Percentiles rank a stretch among this genome's conserved stretches.
Conservation (phyloP, 2,888 invertebrate genomes). For the Saturnia japonica region DNA sequence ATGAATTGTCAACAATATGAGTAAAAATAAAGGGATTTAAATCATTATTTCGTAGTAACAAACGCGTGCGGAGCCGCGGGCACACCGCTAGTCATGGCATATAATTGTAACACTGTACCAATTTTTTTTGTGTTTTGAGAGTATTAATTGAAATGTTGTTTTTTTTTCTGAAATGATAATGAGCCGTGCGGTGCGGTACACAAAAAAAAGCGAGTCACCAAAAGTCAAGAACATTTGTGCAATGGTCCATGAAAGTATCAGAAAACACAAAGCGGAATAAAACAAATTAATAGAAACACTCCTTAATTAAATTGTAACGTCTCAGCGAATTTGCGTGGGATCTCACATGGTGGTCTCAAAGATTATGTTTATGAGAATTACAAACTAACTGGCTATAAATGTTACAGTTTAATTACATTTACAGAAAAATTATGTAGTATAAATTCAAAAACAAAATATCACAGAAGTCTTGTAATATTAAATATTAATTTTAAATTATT, state of each 20-base stretch:
- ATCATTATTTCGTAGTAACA: too few relatives aligned
- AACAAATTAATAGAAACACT: slow-evolving; percentile 60
- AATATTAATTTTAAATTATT: slow-evolving; percentile 15
- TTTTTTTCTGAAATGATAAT: not conserved
- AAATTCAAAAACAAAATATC: slow-evolving; percentile 3
- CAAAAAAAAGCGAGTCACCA: slow-evolving; percentile 36
- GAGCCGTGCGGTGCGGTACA: not conserved
- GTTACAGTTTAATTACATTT: slow-evolving; percentile 55
- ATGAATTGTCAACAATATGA: too few relatives aligned
- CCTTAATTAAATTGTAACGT: slow-evolving; percentile 79
- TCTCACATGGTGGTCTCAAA: slow-evolving; percentile 62
- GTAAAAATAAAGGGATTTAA: too few relatives aligned
- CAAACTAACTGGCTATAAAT: slow-evolving; percentile 53
- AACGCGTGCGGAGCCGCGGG: too few relatives aligned
- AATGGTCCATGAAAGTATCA: slow-evolving; percentile 50
- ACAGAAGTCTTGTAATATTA: slow-evolving; percentile 16
- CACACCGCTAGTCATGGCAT: too few relatives aligned
- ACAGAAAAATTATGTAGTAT: slow-evolving; percentile 33
- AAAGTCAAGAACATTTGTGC: slow-evolving; percentile 49
- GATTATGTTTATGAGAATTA: slow-evolving; percentile 48
- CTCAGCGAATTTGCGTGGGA: slow-evolving; percentile 68
- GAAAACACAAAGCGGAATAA: slow-evolving; percentile 46
- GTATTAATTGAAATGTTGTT: too few relatives aligned
- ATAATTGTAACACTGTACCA: too few relatives aligned
- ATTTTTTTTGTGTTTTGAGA: too few relatives aligned